These are phyloP conservation scores for Hiodon tergisus DNA, from an alignment of 2,113 vertebrate species.

Conservation along the genomic window DNA sequence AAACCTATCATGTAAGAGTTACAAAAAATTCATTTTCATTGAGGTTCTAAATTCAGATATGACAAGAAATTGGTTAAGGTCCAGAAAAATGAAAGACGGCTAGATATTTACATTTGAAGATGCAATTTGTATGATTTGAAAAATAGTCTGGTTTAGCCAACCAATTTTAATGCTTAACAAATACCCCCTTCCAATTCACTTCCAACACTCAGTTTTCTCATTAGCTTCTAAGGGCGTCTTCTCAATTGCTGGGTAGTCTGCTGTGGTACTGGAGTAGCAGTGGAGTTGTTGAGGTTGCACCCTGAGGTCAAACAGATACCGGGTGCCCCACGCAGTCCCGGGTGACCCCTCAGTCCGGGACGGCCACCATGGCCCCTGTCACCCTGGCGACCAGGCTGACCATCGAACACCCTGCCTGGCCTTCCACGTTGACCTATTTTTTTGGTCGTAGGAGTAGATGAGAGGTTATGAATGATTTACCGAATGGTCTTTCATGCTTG, in stretches of 20 bases:
- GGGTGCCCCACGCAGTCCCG: conserved; percentile 62
- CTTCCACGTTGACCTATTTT: conserved; percentile 63
- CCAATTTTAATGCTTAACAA: conserved; percentile 11
- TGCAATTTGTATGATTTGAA: conserved; percentile 29
- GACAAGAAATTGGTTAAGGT: no score
- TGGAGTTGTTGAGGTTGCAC: conserved; percentile 49
- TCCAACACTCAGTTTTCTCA: conserved; percentile 16
- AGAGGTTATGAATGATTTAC: not conserved
- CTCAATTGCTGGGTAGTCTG: conserved; percentile 38
- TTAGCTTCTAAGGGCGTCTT: conserved; percentile 45
- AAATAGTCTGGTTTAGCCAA: conserved; percentile 26
- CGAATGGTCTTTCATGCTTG: no score
- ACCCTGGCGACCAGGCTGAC: conserved; percentile 62
- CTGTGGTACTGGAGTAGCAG: conserved; percentile 27
- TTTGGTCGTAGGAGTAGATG: not conserved
- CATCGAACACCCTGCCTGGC: conserved; percentile 57
- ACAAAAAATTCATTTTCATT: no score
- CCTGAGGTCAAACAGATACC: conserved; percentile 62
- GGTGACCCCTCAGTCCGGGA: conserved; percentile 59
- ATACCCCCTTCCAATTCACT: not conserved
- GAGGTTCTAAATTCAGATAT: no score
- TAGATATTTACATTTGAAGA: conserved; percentile 57
- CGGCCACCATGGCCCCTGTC: conserved; percentile 59
- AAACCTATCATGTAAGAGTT: not conserved
- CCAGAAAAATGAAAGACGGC: no score